phyloP scores from a whole-genome alignment of 2,888 invertebrate genomes.

The Adineta ricciae region DNA sequence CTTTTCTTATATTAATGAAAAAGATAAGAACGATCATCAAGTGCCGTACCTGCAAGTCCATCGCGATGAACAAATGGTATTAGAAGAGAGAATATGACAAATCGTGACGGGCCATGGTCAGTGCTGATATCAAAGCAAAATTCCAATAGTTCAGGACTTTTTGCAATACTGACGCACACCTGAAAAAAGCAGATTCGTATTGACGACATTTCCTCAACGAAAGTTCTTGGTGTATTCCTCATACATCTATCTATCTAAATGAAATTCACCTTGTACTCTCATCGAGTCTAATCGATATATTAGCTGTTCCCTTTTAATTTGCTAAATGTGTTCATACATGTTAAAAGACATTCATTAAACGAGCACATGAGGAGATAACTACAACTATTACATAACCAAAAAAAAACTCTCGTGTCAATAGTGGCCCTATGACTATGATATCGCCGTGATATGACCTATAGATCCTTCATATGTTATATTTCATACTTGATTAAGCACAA shows the following conservation, averaged over 20 bases:
- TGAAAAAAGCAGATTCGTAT: conserved; percentile 46
- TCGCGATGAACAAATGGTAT: conserved; percentile 80
- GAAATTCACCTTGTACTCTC: background rate
- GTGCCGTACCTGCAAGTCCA: conserved; percentile 57
- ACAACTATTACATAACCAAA: background rate
- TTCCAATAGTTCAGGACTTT: background rate
- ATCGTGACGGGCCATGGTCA: conserved; percentile 51
- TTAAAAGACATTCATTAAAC: background rate
- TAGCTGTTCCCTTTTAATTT: conserved; percentile 48
- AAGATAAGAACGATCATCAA: background rate
- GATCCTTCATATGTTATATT: conserved; percentile 69
- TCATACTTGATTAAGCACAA: conserved; percentile 65
- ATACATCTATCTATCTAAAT: background rate
- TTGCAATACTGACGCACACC: conserved; percentile 37
- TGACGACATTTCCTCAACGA: too few species aligned
- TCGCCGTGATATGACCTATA: background rate
- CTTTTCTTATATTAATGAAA: too few species aligned
- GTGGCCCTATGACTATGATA: too few species aligned
- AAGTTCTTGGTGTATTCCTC: too few species aligned
- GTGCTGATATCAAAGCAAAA: conserved; percentile 21
- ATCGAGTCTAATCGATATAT: background rate
- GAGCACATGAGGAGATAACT: background rate
- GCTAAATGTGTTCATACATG: background rate
- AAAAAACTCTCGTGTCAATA: background rate
- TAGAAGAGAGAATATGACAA: conserved; percentile 75